These are phyloP conservation scores for Varroa destructor DNA, from an alignment of 1,140 invertebrate genomes.

Conservation along the genomic window DNA sequence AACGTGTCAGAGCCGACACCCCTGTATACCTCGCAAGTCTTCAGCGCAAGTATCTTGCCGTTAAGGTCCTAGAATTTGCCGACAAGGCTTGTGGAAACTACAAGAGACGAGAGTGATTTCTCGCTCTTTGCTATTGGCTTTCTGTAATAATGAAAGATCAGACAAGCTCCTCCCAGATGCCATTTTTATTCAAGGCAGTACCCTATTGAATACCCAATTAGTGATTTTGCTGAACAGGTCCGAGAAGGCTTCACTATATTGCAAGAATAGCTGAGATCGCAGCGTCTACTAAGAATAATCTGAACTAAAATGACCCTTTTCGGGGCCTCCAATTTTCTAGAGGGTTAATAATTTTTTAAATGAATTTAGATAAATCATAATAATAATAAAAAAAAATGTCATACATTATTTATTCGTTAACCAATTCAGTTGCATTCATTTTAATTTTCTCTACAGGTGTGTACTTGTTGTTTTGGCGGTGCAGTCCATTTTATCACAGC, in stretches of 20 bases:
- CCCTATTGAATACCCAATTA: slow-evolving; percentile 61
- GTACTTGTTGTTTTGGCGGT: too few relatives aligned
- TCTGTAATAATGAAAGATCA: slow-evolving; percentile 71
- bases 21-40: slow-evolving; percentile 48
- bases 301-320: too few relatives aligned
- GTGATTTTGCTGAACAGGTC: slow-evolving; percentile 56
- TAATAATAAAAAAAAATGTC: too few relatives aligned
- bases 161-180: slow-evolving; percentile 61
- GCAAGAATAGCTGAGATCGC: slow-evolving; percentile 23
- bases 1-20: slow-evolving; percentile 46
- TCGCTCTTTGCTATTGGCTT: slow-evolving; percentile 63
- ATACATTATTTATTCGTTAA: too few relatives aligned
- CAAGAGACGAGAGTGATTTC: slow-evolving; percentile 57
- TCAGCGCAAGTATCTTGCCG: slow-evolving; percentile 44
- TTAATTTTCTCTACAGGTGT: too few relatives aligned
- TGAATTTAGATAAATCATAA: too few relatives aligned
- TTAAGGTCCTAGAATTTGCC: slow-evolving; percentile 51
- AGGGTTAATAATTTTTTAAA: too few relatives aligned
- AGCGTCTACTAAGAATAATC: slow-evolving; percentile 21
- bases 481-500: too few relatives aligned
- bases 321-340: too few relatives aligned
- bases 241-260: slow-evolving; percentile 34
- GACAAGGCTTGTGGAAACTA: slow-evolving; percentile 58
- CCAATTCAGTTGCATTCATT: too few relatives aligned
- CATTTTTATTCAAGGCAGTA: slow-evolving; percentile 67